These are phyloP conservation scores for Amblyornis subalaris DNA, from an alignment of 2,113 vertebrate species.

Conservation along the genomic window DNA sequence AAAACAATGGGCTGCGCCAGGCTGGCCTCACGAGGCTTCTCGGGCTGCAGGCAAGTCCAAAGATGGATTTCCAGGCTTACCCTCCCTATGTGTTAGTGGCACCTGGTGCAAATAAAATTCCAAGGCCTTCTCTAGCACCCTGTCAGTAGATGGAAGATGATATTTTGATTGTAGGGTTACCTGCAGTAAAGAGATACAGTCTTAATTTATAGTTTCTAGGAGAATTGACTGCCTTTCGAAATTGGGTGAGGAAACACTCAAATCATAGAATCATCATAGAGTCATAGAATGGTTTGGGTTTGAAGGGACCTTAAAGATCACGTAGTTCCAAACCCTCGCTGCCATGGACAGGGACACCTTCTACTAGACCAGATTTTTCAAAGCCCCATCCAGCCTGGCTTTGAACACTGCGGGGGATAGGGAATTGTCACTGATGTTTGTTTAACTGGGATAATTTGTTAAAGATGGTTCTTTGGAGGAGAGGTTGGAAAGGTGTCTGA, in stretches of 20 bases:
- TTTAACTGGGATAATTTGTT: background rate
- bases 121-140: background rate
- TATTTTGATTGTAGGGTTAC: background rate
- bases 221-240: background rate
- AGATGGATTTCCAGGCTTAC: background rate
- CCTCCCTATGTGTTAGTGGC: background rate
- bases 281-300: background rate
- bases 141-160: background rate
- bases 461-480: background rate
- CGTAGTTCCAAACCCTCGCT: background rate
- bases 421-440: background rate
- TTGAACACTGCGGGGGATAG: too few relatives aligned
- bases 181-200: background rate
- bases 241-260: background rate
- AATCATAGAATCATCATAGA: background rate
- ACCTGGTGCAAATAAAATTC: background rate
- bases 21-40: background rate
- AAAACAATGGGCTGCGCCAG: background rate
- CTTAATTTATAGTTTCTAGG: background rate
- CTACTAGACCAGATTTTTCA: background rate
- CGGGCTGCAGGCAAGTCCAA: rapidly evolving
- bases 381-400: background rate
- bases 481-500: background rate
- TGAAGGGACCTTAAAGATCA: background rate
- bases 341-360: background rate